phyloP scores from a whole-genome alignment of 2,888 invertebrate genomes.

The Lithophane ornitopus region DNA sequence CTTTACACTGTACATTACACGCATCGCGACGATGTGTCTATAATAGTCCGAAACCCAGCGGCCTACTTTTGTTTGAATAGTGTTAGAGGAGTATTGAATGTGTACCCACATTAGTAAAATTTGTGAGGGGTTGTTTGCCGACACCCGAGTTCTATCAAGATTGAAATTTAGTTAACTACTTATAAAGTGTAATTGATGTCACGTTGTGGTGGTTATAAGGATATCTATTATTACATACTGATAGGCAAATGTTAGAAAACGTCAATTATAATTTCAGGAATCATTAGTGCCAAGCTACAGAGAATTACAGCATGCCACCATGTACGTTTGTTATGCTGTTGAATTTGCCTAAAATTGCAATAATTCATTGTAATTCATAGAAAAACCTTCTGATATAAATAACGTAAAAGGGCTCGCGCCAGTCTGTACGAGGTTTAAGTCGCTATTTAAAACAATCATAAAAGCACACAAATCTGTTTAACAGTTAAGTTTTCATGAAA shows the following conservation, averaged over 20 bases:
- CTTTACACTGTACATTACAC: constrained; percentile 71
- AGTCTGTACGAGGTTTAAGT: no score
- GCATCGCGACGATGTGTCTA: constrained; percentile 73
- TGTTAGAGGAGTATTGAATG: constrained; percentile 81
- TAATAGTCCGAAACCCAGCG: constrained; percentile 83
- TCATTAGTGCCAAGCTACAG: neutral
- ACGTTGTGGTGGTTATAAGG: constrained; percentile 65
- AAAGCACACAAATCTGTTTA: neutral
- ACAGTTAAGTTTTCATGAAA: neutral
- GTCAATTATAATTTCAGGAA: neutral
- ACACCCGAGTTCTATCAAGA: constrained; percentile 82
- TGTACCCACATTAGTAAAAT: constrained; percentile 84
- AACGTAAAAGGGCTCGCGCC: neutral
- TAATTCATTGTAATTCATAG: neutral
- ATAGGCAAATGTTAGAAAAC: neutral
- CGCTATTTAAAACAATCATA: neutral
- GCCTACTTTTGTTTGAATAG: constrained; percentile 88
- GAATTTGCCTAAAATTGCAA: neutral
- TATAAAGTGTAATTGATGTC: constrained; percentile 73
- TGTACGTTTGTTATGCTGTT: neutral
- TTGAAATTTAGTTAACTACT: constrained; percentile 65
- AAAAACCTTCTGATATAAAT: neutral
- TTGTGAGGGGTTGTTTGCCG: constrained; percentile 83
- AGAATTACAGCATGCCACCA: neutral
- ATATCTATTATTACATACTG: constrained; percentile 17